These are phyloP conservation scores for Latrodectus elegans DNA, from an alignment of 2,888 invertebrate species.

Conservation along the genomic window DNA sequence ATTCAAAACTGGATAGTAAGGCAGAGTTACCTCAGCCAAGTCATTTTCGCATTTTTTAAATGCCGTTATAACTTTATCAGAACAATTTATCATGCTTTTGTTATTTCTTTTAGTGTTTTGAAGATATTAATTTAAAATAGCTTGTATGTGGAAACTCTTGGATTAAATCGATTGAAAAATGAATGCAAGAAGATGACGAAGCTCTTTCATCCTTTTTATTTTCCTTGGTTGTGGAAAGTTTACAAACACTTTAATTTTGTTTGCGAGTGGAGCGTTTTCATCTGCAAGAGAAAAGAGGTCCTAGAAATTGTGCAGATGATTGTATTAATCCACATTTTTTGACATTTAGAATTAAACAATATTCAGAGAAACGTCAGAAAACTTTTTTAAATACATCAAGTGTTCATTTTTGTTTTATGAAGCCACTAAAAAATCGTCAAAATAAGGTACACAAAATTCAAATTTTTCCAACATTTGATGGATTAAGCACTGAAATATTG, in stretches of 20 bases:
- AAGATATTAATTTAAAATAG: constrained; percentile 7
- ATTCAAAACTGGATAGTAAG: constrained; percentile 24
- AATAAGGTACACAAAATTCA: too few species aligned
- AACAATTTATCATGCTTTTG: constrained; percentile 6
- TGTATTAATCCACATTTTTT: too few species aligned
- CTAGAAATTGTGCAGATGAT: background rate
- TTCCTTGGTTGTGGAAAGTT: constrained; percentile 14
- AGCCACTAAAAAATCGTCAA: too few species aligned
- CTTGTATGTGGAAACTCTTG: constrained; percentile 6
- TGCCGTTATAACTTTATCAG: too few species aligned
- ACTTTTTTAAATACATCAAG: too few species aligned
- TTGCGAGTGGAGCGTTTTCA: background rate
- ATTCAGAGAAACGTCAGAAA: too few species aligned
- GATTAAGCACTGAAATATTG: constrained; percentile 72
- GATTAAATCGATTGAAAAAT: too few species aligned
- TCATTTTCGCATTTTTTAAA: constrained; percentile 20
- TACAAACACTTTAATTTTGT: background rate
- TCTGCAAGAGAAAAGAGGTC: too few species aligned
- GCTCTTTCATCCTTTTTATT: constrained; percentile 2
- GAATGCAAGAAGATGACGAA: constrained; percentile 10
- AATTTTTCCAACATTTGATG: too few species aligned
- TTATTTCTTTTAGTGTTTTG: constrained; percentile 7
- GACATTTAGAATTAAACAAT: too few species aligned
- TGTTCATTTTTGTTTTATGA: too few species aligned
- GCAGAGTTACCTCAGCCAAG: constrained; percentile 14